Percentiles rank a stretch among this genome's conserved stretches.
phyloP scores from a whole-genome alignment of 2,888 invertebrate genomes.

The Carcina quercana region DNA sequence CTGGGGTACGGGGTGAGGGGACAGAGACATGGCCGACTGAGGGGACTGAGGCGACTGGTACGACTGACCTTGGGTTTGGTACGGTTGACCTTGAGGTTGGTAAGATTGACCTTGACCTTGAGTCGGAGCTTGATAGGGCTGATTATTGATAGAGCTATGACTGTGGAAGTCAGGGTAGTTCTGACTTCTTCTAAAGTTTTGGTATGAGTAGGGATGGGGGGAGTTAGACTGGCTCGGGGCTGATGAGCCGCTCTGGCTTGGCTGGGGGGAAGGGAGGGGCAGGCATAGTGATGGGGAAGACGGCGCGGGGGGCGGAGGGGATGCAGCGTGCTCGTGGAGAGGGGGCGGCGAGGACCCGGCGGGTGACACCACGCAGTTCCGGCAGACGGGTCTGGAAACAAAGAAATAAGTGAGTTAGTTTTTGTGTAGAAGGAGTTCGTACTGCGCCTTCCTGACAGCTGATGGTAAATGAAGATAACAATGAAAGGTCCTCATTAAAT shows the following conservation, averaged over 20 bases:
- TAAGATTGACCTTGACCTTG: no score
- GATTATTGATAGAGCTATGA: conserved; percentile 42
- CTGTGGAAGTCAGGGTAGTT: conserved; percentile 29
- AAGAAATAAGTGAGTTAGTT: conserved; percentile 9
- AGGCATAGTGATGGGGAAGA: conserved; percentile 47
- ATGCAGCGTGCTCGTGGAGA: conserved; percentile 47
- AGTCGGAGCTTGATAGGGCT: no score
- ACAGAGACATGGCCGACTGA: conserved; percentile 62
- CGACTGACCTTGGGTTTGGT: no score
- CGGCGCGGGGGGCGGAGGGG: conserved; percentile 57
- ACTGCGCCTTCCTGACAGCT: no score
- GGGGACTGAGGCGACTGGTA: conserved; percentile 57
- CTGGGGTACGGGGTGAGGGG: conserved; percentile 59
- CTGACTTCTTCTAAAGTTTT: conserved; percentile 47
- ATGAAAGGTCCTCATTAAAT: no score
- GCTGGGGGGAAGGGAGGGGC: conserved; percentile 57
- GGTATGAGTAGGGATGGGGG: conserved; percentile 58
- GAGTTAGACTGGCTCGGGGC: conserved; percentile 55
- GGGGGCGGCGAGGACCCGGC: conserved; percentile 63
- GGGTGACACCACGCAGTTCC: conserved; percentile 82
- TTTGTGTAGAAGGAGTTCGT: no score
- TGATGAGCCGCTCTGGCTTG: conserved; percentile 55
- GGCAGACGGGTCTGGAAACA: conserved; percentile 83
- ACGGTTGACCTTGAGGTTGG: no score
- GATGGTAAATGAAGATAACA: no score